Conservation (phyloP, 92 coral and sea anemone species). For the Nematostella vectensis region DNA sequence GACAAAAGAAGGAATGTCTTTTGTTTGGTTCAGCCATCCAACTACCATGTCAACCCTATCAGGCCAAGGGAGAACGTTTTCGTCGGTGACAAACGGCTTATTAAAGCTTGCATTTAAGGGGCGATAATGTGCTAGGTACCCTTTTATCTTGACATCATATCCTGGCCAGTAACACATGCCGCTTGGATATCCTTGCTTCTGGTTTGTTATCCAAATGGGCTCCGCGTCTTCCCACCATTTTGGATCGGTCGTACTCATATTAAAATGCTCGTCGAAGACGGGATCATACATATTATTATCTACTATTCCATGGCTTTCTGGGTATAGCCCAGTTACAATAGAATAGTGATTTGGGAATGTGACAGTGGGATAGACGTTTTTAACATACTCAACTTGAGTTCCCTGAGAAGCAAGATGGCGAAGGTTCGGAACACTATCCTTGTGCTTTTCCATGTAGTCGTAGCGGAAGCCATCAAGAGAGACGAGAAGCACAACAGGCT, state of each 20-base stretch:
- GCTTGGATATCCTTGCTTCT: conserved; percentile 53
- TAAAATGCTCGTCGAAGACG: conserved; percentile 28
- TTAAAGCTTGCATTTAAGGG: conserved; percentile 21
- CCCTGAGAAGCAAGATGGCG: conserved; percentile 29
- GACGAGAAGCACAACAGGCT: conserved; percentile 44
- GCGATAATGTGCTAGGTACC: conserved; percentile 21
- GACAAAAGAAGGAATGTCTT: conserved; percentile 43
- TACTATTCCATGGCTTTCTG: conserved; percentile 80
- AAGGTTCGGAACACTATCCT: conserved; percentile 19
- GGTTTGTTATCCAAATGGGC: conserved; percentile 85
- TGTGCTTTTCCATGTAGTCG: conserved; percentile 63
- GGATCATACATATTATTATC: conserved; percentile 67
- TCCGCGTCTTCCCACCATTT: conserved; percentile 71
- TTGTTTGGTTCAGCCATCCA: conserved; percentile 31
- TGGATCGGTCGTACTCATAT: conserved; percentile 52
- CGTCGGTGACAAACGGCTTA: conserved; percentile 26
- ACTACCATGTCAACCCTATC: conserved; percentile 48
- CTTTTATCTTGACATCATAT: conserved; percentile 46
- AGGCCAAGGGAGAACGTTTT: conserved; percentile 31
- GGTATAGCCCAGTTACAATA: conserved; percentile 74
- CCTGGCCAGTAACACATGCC: conserved; percentile 80
- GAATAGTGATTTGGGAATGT: conserved; percentile 95
- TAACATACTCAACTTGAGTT: conserved; percentile 51
- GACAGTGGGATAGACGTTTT: conserved; percentile 71
- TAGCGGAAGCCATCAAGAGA: conserved; percentile 87